Conservation (phyloP, 2,888 invertebrate genomes). For the Nesidiocoris tenuis region DNA sequence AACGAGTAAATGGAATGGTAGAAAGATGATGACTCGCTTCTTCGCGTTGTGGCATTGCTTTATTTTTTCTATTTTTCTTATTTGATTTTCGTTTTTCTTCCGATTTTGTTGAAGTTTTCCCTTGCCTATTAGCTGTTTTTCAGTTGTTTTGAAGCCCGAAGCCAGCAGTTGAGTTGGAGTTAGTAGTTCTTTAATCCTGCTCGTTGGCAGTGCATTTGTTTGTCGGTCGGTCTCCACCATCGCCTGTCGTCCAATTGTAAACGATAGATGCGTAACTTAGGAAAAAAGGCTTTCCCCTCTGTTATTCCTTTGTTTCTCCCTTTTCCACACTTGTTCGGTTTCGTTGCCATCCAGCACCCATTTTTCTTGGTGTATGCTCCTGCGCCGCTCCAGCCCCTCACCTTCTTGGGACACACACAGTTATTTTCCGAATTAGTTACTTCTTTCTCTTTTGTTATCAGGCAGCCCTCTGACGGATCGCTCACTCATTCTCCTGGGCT, state of each 20-base stretch:
- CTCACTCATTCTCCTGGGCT: slow-evolving; percentile 24
- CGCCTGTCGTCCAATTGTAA: slow-evolving; percentile 27
- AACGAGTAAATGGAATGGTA: neutral
- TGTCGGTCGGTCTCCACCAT: slow-evolving; percentile 13
- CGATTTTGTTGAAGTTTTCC: neutral
- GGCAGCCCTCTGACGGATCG: slow-evolving; percentile 27
- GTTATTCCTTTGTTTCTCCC: slow-evolving; percentile 6
- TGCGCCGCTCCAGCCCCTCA: neutral
- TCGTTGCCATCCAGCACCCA: slow-evolving; percentile 8
- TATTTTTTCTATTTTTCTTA: slow-evolving; percentile 13
- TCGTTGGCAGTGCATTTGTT: slow-evolving; percentile 19
- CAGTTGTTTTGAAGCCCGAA: neutral
- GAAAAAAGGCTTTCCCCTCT: slow-evolving; percentile 11
- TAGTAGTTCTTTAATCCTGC: slow-evolving; percentile 19
- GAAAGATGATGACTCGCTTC: neutral
- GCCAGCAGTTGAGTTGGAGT: slow-evolving; percentile 6
- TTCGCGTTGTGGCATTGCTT: slow-evolving; percentile 26
- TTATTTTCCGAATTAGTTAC: neutral
- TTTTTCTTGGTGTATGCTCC: neutral
- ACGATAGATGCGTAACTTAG: slow-evolving; percentile 20
- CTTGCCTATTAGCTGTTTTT: neutral
- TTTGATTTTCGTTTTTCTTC: slow-evolving; percentile 14
- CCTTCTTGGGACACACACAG: neutral
- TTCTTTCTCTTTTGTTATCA: neutral
- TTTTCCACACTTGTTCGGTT: slow-evolving; percentile 9